Evolutionary conservation across 1,140 invertebrate genomes (phyloP).

Genomic region (Anagrus nilaparvatae): DNA sequence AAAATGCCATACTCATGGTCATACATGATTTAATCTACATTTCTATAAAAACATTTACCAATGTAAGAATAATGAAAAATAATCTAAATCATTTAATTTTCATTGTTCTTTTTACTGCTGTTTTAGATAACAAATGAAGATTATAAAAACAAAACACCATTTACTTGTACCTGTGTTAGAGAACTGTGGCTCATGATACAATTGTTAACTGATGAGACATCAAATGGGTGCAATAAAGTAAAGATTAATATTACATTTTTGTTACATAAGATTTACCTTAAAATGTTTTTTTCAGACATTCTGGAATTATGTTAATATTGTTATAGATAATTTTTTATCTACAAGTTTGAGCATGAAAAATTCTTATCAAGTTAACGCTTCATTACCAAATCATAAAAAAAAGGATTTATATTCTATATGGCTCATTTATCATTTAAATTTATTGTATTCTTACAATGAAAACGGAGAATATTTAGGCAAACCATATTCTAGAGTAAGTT

Average conservation of each 20-base stretch:
- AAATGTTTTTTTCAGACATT: constrained; percentile 27
- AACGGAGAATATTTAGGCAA: constrained; percentile 26
- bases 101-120: constrained; percentile 7
- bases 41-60: constrained; percentile 31
- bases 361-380: constrained; percentile 10
- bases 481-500: constrained; percentile 21
- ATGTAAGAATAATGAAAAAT: constrained; percentile 23
- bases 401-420: constrained; percentile 34
- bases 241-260: too few relatives aligned
- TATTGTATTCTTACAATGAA: constrained; percentile 31
- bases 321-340: constrained; percentile 22
- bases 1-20: constrained; percentile 22
- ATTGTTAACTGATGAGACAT: constrained; percentile 28
- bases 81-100: constrained; percentile 2
- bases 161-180: constrained; percentile 37
- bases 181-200: constrained; percentile 41
- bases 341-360: too few relatives aligned
- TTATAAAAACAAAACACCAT: constrained; percentile 32
- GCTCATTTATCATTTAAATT: constrained; percentile 34
- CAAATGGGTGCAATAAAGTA: constrained; percentile 26
- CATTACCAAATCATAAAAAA: constrained; percentile 26
- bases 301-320: constrained; percentile 34
- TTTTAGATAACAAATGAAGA: constrained; percentile 29
- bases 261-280: not conserved
- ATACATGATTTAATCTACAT: constrained; percentile 34